Percentiles rank a stretch among this genome's conserved stretches.
phyloP scores from a whole-genome alignment of 1,140 invertebrate species.

The Halictus rubicundus region DNA sequence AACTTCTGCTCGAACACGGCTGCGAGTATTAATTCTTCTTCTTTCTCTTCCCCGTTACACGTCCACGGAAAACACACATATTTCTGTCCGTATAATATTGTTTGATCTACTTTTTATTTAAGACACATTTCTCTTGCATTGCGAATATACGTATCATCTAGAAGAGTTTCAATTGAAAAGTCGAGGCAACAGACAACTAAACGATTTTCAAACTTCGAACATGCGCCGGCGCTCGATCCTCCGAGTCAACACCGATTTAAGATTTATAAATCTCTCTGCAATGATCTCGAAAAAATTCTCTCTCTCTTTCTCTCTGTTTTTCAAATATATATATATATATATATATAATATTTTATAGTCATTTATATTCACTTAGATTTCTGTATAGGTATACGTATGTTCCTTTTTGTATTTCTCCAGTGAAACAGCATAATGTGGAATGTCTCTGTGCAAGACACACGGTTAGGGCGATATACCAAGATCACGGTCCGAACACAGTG shows the following conservation, averaged over 20 bases:
- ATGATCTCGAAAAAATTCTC: conserved; percentile 24
- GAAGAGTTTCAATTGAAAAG: not conserved
- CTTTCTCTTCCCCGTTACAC: not conserved
- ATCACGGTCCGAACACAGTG: conserved; percentile 29
- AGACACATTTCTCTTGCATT: not conserved
- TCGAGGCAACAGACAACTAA: conserved; percentile 1
- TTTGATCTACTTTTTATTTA: not conserved
- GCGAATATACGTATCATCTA: not conserved
- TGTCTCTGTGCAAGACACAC: conserved; percentile 30
- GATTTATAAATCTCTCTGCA: conserved; percentile 8
- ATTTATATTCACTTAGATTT: not conserved
- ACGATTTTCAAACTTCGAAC: not conserved
- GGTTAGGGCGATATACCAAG: conserved; percentile 15
- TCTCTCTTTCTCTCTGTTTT: not conserved
- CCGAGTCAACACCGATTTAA: conserved; percentile 8
- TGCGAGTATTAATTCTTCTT: not conserved
- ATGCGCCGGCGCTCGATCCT: not conserved
- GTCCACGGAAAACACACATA: not conserved
- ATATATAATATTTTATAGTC: not conserved
- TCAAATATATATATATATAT: not conserved
- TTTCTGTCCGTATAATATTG: not conserved
- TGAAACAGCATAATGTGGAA: conserved; percentile 10
- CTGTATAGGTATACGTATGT: not conserved
- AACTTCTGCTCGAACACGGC: not conserved
- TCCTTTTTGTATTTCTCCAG: no score